Percentiles rank a stretch among this genome's conserved stretches.
These are phyloP conservation scores for Anser brachyrhynchus DNA, from an alignment of 2,113 vertebrate genomes.

Conservation along the genomic window DNA sequence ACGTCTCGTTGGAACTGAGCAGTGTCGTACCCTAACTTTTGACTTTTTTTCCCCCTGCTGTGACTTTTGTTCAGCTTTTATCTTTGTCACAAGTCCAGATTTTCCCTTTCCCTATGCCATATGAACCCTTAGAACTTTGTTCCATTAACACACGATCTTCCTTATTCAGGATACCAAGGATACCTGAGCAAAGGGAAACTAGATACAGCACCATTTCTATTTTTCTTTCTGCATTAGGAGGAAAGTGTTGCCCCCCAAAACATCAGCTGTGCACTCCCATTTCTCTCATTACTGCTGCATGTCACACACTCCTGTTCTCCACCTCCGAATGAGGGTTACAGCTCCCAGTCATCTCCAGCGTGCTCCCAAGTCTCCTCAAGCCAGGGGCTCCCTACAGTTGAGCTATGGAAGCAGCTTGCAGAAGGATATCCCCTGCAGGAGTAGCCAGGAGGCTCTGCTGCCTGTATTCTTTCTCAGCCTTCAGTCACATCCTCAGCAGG, in stretches of 20 bases:
- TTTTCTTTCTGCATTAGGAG: background rate
- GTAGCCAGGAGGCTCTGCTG: background rate
- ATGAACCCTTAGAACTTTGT: background rate
- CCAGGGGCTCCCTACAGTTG: background rate
- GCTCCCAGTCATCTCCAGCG: background rate
- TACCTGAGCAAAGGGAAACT: background rate
- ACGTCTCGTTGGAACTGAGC: background rate
- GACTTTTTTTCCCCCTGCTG: background rate
- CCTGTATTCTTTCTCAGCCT: background rate
- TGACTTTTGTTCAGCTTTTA: background rate
- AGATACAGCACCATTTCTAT: background rate
- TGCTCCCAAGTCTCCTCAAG: background rate
- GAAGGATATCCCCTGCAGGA: background rate
- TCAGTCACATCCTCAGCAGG: fast-evolving
- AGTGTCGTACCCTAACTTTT: background rate
- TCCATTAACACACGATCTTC: background rate
- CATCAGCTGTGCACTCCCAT: background rate
- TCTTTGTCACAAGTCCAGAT: background rate
- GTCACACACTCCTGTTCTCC: fast-evolving
- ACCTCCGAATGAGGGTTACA: background rate
- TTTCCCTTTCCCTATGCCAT: background rate
- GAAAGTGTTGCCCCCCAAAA: background rate
- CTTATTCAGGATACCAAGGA: background rate
- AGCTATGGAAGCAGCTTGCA: background rate
- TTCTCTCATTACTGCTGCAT: background rate